A percentile compares a stretch with the other conserved stretches of the same genome.
phyloP scores from a whole-genome alignment of 2,888 invertebrate species.

The Hyposoter didymator region DNA sequence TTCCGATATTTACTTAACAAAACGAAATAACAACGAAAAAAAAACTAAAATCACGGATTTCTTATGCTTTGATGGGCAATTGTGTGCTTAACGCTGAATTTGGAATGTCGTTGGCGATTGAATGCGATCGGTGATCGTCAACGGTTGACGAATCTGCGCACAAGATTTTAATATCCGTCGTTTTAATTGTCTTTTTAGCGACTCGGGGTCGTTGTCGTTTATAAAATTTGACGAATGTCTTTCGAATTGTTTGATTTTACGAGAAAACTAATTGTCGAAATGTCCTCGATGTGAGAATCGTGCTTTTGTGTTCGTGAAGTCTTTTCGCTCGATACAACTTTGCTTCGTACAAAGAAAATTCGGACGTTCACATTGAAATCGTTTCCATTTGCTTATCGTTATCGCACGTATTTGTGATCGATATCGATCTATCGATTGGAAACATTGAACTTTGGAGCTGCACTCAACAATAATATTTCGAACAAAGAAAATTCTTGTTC shows the following conservation, averaged over 20 bases:
- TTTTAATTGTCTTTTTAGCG: neutral
- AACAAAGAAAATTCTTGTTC: neutral
- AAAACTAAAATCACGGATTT: slow-evolving; percentile 24
- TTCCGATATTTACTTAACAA: neutral
- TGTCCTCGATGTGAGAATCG: neutral
- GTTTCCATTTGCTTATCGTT: neutral
- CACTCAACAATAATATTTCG: neutral
- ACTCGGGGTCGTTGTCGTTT: neutral
- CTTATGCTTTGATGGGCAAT: slow-evolving; percentile 61
- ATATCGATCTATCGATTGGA: neutral
- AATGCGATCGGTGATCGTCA: neutral
- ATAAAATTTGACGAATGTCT: neutral
- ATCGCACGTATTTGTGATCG: neutral
- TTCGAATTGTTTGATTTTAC: neutral
- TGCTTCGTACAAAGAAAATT: neutral
- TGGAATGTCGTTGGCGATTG: slow-evolving; percentile 34
- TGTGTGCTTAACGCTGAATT: slow-evolving; percentile 23
- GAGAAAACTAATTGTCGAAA: neutral
- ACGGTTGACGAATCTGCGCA: neutral
- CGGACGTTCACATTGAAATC: neutral
- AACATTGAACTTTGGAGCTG: neutral
- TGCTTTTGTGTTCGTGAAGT: neutral
- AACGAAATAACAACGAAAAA: slow-evolving; percentile 16
- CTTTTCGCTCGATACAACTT: neutral
- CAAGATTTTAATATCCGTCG: neutral